These are phyloP conservation scores for Lagodon rhomboides DNA, from an alignment of 2,797 vertebrate species.

Conservation along the genomic window DNA sequence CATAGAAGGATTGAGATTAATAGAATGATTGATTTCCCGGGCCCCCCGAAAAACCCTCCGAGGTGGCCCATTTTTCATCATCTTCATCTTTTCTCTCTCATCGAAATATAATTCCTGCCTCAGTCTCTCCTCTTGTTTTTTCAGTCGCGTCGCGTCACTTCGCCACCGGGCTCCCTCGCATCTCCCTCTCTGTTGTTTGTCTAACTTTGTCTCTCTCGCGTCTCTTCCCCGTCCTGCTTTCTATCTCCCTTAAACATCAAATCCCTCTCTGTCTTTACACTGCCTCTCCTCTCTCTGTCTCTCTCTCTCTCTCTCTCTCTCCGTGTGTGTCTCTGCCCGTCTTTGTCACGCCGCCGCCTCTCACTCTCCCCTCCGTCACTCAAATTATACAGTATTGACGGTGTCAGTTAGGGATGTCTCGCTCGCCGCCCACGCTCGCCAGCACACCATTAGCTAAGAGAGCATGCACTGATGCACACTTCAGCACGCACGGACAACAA, in stretches of 20 bases:
- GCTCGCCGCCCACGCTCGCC: conserved; percentile 34
- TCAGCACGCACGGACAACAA: conserved; percentile 19
- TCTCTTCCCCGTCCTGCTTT: conserved; percentile 35
- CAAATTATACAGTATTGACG: conserved; percentile 55
- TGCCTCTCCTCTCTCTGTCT: conserved; percentile 19
- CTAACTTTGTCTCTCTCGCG: conserved; percentile 42
- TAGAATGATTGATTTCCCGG: conserved; percentile 75
- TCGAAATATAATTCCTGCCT: conserved; percentile 56
- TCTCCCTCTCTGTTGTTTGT: conserved; percentile 38
- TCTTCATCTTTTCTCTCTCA: conserved; percentile 57
- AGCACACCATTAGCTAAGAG: conserved; percentile 51
- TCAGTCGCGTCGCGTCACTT: conserved; percentile 51
- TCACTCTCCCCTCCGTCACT: conserved; percentile 39
- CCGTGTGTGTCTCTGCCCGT: conserved; percentile 15
- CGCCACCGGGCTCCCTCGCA: conserved; percentile 34
- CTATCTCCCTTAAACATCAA: conserved; percentile 36
- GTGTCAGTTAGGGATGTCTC: conserved; percentile 52
- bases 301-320: neutral
- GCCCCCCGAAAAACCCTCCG: conserved; percentile 33
- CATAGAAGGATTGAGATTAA: conserved; percentile 71
- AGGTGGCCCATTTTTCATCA: conserved; percentile 74
- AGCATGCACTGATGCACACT: neutral
- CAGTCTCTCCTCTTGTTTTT: conserved; percentile 47
- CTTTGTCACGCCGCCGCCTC: conserved; percentile 33
- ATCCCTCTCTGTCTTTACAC: conserved; percentile 18